Evolutionary conservation across 2,888 invertebrate genomes (phyloP), one percentile per base, ranked within the genome.

Genomic region (Adelognathus sp.): DNA sequence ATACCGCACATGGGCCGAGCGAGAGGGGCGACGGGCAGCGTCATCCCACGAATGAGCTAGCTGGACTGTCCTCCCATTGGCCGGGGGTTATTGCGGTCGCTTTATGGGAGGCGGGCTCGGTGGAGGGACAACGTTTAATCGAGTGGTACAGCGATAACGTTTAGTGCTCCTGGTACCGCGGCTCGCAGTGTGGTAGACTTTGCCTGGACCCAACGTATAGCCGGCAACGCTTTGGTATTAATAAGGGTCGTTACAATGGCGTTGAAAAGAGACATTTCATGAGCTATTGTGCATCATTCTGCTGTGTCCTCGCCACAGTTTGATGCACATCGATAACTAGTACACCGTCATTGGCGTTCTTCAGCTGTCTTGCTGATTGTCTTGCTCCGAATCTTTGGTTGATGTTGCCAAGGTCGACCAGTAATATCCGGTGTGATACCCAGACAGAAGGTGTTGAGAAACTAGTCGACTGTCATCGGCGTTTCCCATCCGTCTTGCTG

Each of bases 51-150:
- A 39, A 70, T 64, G 75, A 63, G 66, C 54, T 21, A 14, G 27
- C 64, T 14, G 29, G 50, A 27, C 52, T 44, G 71, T 79, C 33
- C 71, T 79, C 71, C 79, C 66, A 83, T 81, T 80, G 76, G 76
- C 69, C 27, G 61, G 63, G 79, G 75, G 81, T 81, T 84, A 82
- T 81, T 84, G 82, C 78, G 79, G 81, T 81, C 77, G 82, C 80
- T 87, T 86, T 83, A 85, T 76, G 78, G 74, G 52, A 71, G 78
- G 76, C n/a, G n/a, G n/a, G n/a, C n/a, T n/a, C n/a, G n/a, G n/a
- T n/a, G n/a, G 79, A 82, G 81, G 83, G 85, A 82, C 85, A 80
- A 83, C 82, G 78, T 81, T 87, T 87, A 86, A 88, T 87, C 86
- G 83, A 83, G 83, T 81, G 86, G 80, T 78, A 80, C 75, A 66